phyloP scores from a whole-genome alignment of 1,140 invertebrate genomes.

The Microplitis demolitor region DNA sequence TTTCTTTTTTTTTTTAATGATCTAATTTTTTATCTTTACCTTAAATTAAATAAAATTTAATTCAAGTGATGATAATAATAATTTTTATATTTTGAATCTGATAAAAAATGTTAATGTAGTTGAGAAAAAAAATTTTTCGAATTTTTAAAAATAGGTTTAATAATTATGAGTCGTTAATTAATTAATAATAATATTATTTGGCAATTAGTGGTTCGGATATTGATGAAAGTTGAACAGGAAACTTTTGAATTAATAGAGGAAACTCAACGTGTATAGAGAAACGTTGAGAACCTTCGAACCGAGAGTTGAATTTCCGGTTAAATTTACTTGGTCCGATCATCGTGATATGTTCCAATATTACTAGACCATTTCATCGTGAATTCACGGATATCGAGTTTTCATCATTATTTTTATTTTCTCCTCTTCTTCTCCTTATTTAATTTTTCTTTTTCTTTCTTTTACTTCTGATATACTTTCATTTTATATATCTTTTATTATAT shows the following conservation, averaged over 20 bases:
- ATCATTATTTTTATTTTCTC: neutral
- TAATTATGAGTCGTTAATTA: neutral
- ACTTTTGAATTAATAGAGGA: neutral
- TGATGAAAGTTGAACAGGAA: neutral
- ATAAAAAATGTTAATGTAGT: no score
- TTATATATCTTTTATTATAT: neutral
- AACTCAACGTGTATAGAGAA: neutral
- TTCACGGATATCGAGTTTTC: slow-evolving; percentile 26
- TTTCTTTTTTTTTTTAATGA: no score
- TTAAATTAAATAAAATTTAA: no score
- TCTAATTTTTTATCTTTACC: no score
- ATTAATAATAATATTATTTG: no score
- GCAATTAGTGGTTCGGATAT: neutral
- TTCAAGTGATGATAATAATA: no score
- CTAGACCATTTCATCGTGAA: slow-evolving; percentile 23
- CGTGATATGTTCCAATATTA: slow-evolving; percentile 23
- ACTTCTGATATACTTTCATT: neutral
- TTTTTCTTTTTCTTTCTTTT: neutral
- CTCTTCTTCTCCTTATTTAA: neutral
- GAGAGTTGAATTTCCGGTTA: slow-evolving; percentile 21
- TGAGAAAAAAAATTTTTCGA: no score
- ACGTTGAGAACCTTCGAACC: slow-evolving; percentile 4
- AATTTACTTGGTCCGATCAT: slow-evolving; percentile 19
- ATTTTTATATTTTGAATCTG: no score
- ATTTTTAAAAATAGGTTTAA: no score